phyloP scores from a whole-genome alignment of 1,140 invertebrate species.

The Drosophila auraria region DNA sequence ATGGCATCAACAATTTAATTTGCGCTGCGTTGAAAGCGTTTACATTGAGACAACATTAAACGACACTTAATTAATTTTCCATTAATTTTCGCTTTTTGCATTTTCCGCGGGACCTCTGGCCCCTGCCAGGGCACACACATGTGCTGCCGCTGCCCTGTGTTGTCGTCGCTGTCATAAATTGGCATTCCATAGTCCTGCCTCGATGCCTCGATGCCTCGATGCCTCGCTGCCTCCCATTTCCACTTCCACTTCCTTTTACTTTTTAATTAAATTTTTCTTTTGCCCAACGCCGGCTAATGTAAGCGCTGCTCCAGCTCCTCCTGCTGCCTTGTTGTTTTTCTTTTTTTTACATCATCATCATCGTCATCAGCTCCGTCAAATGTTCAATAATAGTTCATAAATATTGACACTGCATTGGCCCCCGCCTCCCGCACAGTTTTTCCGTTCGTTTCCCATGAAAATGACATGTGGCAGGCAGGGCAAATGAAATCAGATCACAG shows the following conservation, averaged over 20 bases:
- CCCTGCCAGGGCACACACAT: neutral
- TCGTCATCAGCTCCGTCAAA: constrained; percentile 29
- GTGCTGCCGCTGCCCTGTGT: neutral
- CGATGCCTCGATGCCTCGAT: too few relatives aligned
- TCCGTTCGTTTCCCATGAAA: constrained; percentile 11
- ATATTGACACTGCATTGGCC: constrained; percentile 38
- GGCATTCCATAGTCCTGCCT: constrained; percentile 40
- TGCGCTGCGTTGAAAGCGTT: constrained; percentile 79
- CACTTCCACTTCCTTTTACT: constrained; percentile 31
- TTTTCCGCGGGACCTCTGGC: constrained; percentile 26
- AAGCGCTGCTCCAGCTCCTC: constrained; percentile 1
- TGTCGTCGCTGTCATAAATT: constrained; percentile 56
- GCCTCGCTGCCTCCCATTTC: too few relatives aligned
- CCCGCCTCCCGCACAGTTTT: neutral
- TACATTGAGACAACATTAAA: constrained; percentile 82
- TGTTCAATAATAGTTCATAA: constrained; percentile 48
- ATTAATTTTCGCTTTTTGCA: constrained; percentile 70
- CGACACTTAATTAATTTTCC: constrained; percentile 82
- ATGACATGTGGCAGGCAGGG: constrained; percentile 42
- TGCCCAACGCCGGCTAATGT: constrained; percentile 37
- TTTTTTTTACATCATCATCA: constrained; percentile 14
- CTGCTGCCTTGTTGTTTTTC: neutral
- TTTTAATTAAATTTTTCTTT: constrained; percentile 62
- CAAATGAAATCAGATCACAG: constrained; percentile 60
- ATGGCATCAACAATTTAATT: constrained; percentile 74